Percentiles rank a stretch among this genome's conserved stretches.
phyloP scores from a whole-genome alignment of 1,140 invertebrate genomes.

The Zophobas morio region DNA sequence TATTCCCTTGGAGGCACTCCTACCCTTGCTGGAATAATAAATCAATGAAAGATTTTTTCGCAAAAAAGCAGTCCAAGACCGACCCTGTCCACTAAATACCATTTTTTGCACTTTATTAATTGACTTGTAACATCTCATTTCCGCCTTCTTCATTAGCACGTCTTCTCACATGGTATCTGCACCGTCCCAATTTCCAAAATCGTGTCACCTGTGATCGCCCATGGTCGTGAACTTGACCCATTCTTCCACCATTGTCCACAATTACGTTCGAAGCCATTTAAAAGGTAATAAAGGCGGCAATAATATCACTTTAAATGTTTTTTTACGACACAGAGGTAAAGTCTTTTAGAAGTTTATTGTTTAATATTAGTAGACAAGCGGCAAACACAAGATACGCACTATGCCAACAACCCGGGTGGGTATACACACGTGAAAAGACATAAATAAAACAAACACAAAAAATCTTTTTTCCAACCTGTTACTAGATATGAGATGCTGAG shows the following conservation, averaged over 20 bases:
- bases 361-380: slow-evolving; percentile 9
- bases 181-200: background rate
- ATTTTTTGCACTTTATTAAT: slow-evolving; percentile 1
- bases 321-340: slow-evolving; percentile 26
- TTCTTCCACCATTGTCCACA: background rate
- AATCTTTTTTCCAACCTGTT: slow-evolving; percentile 18
- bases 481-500: slow-evolving; percentile 13
- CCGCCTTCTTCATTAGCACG: background rate
- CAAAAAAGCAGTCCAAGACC: too few relatives aligned
- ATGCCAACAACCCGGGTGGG: slow-evolving; percentile 21
- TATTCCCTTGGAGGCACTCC: too few relatives aligned
- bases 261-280: background rate
- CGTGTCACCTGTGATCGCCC: background rate
- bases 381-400: slow-evolving; percentile 15
- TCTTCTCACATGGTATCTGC: background rate
- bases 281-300: background rate
- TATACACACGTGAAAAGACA: slow-evolving; percentile 25
- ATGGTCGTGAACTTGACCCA: background rate
- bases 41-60: too few relatives aligned
- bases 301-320: slow-evolving; percentile 10
- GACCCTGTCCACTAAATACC: too few relatives aligned
- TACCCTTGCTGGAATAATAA: too few relatives aligned
- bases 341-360: slow-evolving; percentile 19
- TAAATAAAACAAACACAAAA: slow-evolving; percentile 39
- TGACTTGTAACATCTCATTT: background rate